These are phyloP conservation scores for Parthenolecanium corni DNA, from an alignment of 2,888 invertebrate species.

Conservation along the genomic window DNA sequence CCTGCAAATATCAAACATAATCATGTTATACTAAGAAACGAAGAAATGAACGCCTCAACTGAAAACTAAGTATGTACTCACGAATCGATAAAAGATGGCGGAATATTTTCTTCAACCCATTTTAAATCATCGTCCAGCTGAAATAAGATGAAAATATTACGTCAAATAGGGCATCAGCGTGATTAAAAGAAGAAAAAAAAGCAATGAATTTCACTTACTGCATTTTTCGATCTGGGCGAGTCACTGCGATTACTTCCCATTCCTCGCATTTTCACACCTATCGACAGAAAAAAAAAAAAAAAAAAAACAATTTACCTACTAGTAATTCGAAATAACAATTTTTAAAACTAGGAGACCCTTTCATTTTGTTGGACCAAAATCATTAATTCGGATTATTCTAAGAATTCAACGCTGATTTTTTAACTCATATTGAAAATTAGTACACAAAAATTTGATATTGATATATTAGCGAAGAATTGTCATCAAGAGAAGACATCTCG, in stretches of 20 bases:
- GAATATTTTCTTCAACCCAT: conserved; percentile 93
- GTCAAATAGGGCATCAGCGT: background rate
- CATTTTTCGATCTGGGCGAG: conserved; percentile 40
- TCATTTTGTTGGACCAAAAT: too few species aligned
- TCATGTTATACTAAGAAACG: background rate
- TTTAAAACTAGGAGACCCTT: too few species aligned
- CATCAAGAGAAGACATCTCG: too few species aligned
- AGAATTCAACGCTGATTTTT: too few species aligned
- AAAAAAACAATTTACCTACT: background rate
- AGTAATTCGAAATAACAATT: too few species aligned
- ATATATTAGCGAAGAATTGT: too few species aligned
- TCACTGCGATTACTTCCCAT: conserved; percentile 37
- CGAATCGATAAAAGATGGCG: conserved; percentile 60
- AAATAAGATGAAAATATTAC: conserved; percentile 6
- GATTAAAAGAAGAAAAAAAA: conserved; percentile 4
- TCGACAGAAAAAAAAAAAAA: conserved; percentile 8
- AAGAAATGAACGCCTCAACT: background rate
- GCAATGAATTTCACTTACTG: conserved; percentile 31
- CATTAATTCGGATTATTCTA: too few species aligned
- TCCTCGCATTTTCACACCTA: conserved; percentile 57
- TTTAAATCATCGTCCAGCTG: conserved; percentile 62
- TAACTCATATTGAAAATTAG: too few species aligned
- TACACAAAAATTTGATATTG: too few species aligned
- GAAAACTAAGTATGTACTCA: conserved; percentile 36
- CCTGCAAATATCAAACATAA: conserved; percentile 34